Percentiles rank a stretch among this genome's conserved stretches.
Evolutionary conservation across 2,113 vertebrate genomes (phyloP).

Genomic region (Plecturocebus donacophilus): DNA sequence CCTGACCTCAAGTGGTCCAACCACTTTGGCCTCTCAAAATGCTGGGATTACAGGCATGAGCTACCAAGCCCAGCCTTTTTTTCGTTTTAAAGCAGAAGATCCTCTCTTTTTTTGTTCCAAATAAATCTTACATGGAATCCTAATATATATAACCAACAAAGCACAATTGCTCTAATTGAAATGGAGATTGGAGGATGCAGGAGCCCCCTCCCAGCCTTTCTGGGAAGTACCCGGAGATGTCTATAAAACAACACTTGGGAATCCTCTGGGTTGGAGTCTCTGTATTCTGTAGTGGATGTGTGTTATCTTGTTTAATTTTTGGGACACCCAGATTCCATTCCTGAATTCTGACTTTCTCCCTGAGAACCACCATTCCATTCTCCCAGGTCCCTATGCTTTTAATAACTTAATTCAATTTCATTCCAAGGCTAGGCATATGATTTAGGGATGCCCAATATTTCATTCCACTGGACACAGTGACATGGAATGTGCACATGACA

Average conservation of each 20-base stretch:
- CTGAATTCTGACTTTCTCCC: not conserved
- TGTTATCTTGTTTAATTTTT: not conserved
- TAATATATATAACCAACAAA: not conserved
- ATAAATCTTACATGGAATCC: not conserved
- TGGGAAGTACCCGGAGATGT: not conserved
- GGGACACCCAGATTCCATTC: not conserved
- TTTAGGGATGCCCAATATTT: not conserved
- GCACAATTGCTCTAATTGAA: not conserved
- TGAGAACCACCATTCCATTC: not conserved
- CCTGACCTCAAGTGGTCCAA: too few species aligned
- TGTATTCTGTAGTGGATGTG: not conserved
- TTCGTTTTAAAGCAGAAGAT: not conserved
- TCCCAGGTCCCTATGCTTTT: not conserved
- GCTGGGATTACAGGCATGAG: too few species aligned
- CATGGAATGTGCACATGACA: not conserved
- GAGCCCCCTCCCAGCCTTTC: fast-evolving
- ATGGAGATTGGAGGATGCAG: not conserved
- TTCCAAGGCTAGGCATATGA: not conserved
- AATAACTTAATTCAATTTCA: not conserved
- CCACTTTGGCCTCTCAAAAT: too few species aligned
- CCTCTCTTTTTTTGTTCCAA: not conserved
- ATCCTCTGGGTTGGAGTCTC: not conserved
- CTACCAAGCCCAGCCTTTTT: not conserved
- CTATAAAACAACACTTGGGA: not conserved
- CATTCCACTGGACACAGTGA: not conserved